Evolutionary conservation across 2,797 vertebrate species (phyloP).

Genomic region (Sebastes hopkinsi): DNA sequence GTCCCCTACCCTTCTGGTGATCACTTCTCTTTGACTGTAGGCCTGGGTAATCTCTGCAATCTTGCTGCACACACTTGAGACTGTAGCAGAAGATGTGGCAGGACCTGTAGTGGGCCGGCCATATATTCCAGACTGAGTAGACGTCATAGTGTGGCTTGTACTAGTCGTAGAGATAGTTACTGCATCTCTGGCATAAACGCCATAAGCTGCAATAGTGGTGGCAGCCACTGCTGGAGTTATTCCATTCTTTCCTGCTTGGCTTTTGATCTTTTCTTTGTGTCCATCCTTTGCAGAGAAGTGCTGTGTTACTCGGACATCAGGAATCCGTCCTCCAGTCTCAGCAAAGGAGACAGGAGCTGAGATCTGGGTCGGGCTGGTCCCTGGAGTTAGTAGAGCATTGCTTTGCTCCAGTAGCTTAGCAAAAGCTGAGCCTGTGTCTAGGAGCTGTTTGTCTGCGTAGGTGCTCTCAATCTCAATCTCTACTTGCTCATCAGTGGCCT

Average conservation of each 20-base stretch:
- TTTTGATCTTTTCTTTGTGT: conserved; percentile 86
- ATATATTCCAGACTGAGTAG: conserved; percentile 78
- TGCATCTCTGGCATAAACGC: conserved; percentile 83
- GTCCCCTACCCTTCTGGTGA: conserved; percentile 79
- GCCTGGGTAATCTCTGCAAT: conserved; percentile 88
- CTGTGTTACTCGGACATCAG: conserved; percentile 95
- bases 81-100: conserved; percentile 76
- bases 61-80: conserved; percentile 83
- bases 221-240: conserved; percentile 81
- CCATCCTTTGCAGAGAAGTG: conserved; percentile 92
- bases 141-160: conserved; percentile 78
- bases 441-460: conserved; percentile 88
- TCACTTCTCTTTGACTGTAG: conserved; percentile 85
- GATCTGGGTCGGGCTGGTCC: conserved; percentile 96
- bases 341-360: conserved; percentile 95
- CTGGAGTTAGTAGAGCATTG: conserved; percentile 93
- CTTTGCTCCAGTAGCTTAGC: conserved; percentile 94
- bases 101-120: conserved; percentile 71
- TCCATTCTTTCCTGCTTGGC: conserved; percentile 85
- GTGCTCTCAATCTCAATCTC: conserved; percentile 83
- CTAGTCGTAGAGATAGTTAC: conserved; percentile 81
- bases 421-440: conserved; percentile 92
- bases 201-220: conserved; percentile 84
- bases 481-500: conserved; percentile 82
- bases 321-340: conserved; percentile 86